Conservation (phyloP, 2,888 invertebrate genomes). For the Tipula confusa region DNA sequence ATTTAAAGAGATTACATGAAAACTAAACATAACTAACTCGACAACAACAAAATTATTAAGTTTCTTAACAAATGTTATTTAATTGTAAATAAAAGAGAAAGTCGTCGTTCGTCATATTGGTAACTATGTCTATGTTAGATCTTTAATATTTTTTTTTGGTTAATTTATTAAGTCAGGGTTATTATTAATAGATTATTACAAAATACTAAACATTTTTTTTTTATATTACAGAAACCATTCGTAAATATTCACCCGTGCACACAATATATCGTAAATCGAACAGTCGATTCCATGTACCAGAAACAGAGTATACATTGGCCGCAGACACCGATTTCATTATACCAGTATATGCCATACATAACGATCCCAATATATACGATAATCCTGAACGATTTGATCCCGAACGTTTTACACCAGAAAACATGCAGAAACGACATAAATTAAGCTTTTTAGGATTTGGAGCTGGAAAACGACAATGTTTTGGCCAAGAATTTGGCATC, state of each 20-base stretch:
- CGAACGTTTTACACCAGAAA: slow-evolving; percentile 55
- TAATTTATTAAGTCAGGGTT: no score
- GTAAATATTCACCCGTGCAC: slow-evolving; percentile 54
- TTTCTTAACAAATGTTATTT: no score
- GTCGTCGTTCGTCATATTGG: neutral
- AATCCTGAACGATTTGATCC: slow-evolving; percentile 60
- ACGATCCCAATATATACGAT: slow-evolving; percentile 57
- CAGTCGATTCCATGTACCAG: slow-evolving; percentile 51
- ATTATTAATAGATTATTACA: no score
- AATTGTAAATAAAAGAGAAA: neutral
- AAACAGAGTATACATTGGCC: slow-evolving; percentile 50
- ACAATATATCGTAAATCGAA: slow-evolving; percentile 50
- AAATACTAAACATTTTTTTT: neutral
- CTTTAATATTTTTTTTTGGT: neutral
- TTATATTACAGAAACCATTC: slow-evolving; percentile 51
- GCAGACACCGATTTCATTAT: slow-evolving; percentile 53
- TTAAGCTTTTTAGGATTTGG: slow-evolving; percentile 49
- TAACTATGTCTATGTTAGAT: no score
- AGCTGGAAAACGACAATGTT: slow-evolving; percentile 48
- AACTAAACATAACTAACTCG: no score
- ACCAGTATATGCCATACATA: slow-evolving; percentile 57
- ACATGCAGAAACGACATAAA: slow-evolving; percentile 49
- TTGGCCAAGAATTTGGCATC: slow-evolving; percentile 46
- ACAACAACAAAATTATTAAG: no score
- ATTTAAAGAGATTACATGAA: no score